Base-by-base conservation (phyloP, 2,113 vertebrate genomes). In the Vimba vimba region DNA sequence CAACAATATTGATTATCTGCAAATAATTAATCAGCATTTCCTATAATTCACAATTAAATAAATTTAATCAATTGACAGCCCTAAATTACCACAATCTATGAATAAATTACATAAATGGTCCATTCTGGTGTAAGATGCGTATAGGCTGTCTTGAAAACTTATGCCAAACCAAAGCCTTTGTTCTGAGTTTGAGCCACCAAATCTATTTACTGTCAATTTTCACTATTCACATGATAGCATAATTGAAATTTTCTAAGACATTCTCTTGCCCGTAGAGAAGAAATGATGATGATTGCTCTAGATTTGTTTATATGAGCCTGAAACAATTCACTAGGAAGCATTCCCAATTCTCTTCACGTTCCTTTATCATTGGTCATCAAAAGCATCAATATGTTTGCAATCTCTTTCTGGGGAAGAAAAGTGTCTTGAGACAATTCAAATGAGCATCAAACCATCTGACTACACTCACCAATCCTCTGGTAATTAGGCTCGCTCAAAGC, bases 381-480 rank as follows among this genome's bases (percentile, higher is more conserved):
- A 81, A 66, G 25, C 36, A 66, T 66, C 25, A 2, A 47, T 50
- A 23, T 50, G 59, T 66, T 81, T 50, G 60, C 43, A 47, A 1
- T 66, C 79, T 50, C 39, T 39, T 66, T 66, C 60, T 30, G 45
- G 59, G 33, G 23, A 60, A 60, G 55, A 60, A 39, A 57, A 81
- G 79, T 30, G 59, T 81, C 60, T 66, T 43, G 4, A 71, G 50
- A 68, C 73, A 89, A 71, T 77, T 69, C 55, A 87, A 87, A 79
- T 74, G 86, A 81, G 59, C 62, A 76, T 11, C 27, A n/a, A 84
- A 71, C 33, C 87, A 87, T 89, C 86, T 79, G 84, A 27, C 79
- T 69, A 25, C 21, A 17, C 11, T 83, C 80, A 69, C 75, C 33
- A 36, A n/a, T 82, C 47, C 80, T 55, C 47, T 36, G 21, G 47